Percentiles rank a stretch among this genome's conserved stretches.
Conservation (phyloP, 1,140 invertebrate species). For the Tetramorium alpestre region DNA sequence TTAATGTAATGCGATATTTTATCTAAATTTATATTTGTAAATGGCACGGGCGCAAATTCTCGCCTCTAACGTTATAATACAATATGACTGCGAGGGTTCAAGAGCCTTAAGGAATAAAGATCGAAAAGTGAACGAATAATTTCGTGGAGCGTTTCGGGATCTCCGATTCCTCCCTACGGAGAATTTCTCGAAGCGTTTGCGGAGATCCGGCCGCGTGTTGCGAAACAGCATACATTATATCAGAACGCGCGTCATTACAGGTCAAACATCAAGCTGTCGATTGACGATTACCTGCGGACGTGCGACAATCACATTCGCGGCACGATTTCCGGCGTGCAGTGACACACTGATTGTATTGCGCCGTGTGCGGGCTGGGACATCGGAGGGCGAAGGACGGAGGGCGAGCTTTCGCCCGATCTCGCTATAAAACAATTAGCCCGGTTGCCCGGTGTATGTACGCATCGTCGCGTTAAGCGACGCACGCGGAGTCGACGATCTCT, state of each 20-base stretch:
- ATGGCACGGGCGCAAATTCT: no score
- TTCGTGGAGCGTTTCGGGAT: not conserved
- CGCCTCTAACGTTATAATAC: no score
- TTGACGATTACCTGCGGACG: constrained; percentile 26
- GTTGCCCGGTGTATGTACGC: not conserved
- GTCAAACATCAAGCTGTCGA: not conserved
- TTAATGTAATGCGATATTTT: no score
- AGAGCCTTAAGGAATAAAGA: not conserved
- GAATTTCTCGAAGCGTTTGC: not conserved
- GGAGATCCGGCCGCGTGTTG: not conserved
- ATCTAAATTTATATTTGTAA: no score
- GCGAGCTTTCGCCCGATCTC: not conserved
- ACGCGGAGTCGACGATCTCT: not conserved
- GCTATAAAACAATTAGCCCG: constrained; percentile 45
- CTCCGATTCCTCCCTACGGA: not conserved
- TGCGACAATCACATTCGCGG: constrained; percentile 27
- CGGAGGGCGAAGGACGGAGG: not conserved
- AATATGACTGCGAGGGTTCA: no score
- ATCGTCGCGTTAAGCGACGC: not conserved
- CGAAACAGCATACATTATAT: no score
- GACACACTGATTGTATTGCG: constrained; percentile 44
- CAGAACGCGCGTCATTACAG: no score
- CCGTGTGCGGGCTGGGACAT: not conserved
- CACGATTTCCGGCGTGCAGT: constrained; percentile 22
- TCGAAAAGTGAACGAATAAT: not conserved